phyloP scores from a whole-genome alignment of 2,797 vertebrate species.

The Girardinus metallicus region DNA sequence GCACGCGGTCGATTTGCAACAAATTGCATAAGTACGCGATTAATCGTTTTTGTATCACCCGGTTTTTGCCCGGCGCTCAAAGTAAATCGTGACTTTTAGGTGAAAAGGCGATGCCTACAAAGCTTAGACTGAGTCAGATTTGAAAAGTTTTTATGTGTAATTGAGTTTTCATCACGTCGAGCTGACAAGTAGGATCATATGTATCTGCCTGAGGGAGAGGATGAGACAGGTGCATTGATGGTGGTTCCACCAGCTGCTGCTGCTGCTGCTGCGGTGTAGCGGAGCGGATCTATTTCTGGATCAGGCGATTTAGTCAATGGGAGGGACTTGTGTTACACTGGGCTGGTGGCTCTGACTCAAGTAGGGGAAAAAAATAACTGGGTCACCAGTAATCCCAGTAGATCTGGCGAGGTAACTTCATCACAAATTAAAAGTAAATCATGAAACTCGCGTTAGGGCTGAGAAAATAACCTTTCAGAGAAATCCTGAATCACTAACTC shows the following conservation, averaged over 20 bases:
- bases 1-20: slow-evolving; percentile 13
- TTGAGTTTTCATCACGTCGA: slow-evolving; percentile 12
- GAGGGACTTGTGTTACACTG: slow-evolving; percentile 59
- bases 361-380: slow-evolving; percentile 3
- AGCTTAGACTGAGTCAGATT: neutral
- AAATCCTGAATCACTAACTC: neutral
- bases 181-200: slow-evolving; percentile 43
- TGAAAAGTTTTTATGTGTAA: neutral
- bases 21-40: neutral
- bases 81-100: neutral
- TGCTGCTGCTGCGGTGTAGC: slow-evolving; percentile 27
- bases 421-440: neutral
- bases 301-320: slow-evolving; percentile 58
- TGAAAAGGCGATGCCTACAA: neutral
- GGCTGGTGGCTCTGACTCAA: slow-evolving; percentile 28
- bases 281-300: slow-evolving; percentile 81
- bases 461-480: neutral
- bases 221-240: slow-evolving; percentile 78
- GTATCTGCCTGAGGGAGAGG: slow-evolving; percentile 56
- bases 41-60: neutral
- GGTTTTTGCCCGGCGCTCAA: neutral
- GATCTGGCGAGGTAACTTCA: neutral
- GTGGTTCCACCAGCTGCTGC: slow-evolving; percentile 75
- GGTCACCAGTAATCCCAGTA: neutral
- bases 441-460: neutral